These are phyloP conservation scores for Agrenia bidenticulata DNA, from an alignment of 2,888 invertebrate genomes.

Conservation along the genomic window DNA sequence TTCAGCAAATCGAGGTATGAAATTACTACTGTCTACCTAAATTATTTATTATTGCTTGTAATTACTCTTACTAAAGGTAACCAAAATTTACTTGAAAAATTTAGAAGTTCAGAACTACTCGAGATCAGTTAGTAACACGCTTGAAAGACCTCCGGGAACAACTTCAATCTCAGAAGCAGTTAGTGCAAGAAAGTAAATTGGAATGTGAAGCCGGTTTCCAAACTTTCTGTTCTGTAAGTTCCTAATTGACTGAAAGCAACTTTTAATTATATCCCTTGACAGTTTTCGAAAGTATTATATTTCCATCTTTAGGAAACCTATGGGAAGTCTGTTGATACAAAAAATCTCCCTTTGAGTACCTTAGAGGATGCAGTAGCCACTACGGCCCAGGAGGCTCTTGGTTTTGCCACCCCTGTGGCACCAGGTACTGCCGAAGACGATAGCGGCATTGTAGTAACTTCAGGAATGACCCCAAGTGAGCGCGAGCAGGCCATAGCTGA, in stretches of 20 bases:
- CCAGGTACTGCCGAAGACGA: no score
- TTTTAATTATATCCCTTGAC: neutral
- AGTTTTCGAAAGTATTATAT: neutral
- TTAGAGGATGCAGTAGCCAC: neutral
- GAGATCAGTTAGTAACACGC: neutral
- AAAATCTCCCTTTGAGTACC: constrained; percentile 8
- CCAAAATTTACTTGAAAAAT: no score
- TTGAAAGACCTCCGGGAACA: constrained; percentile 7
- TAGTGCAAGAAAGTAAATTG: neutral
- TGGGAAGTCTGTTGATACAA: neutral
- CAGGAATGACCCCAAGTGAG: no score
- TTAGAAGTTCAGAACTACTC: neutral
- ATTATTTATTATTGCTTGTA: no score
- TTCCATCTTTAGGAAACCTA: neutral
- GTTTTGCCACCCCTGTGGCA: neutral
- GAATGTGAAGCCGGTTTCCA: constrained; percentile 6
- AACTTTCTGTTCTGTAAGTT: neutral
- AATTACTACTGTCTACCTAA: no score
- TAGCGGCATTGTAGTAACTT: no score
- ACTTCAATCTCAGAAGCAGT: neutral
- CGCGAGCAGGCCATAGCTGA: neutral
- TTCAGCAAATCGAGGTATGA: neutral
- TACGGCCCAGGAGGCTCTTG: neutral
- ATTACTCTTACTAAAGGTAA: no score
- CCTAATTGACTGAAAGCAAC: neutral